Base-by-base conservation (phyloP, 1,140 invertebrate species). In the Bombus sylvicola region DNA sequence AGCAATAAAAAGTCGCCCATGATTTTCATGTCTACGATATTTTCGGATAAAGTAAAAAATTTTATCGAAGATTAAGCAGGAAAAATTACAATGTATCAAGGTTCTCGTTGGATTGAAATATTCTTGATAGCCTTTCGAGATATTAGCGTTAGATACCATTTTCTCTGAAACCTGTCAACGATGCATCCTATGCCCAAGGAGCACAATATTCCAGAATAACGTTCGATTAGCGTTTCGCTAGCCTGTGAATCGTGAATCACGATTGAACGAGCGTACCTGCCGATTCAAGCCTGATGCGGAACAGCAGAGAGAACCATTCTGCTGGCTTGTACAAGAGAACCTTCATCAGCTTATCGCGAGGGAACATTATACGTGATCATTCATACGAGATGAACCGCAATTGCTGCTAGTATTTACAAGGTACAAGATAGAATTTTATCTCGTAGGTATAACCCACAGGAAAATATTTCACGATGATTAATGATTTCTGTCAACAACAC, bases 381-480 rank as follows among this genome's bases (percentile, higher is more conserved):
- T 86, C 80, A 80, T 76, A 69, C 87, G 57, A 72, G 69, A 89
- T 75, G 85, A 86, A 86, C 68, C 68, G 74, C 82, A 81, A 83
- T 86, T 71, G 53, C 69, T 72, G 82, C 15, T 79, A 72, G 59
- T 83, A 89, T 88, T 89, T 81, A 81, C 88, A 62, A 80, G 37
- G 13, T 62, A 80, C 76, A 81, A 77, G 64, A 64, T 83, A 47
- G 62, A 77, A 89, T 83, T 80, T 83, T 77, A 71, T 39, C 34
- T 43, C 43, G 28, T 43, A 47, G 68, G n/a, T 62, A 9, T 2
- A 53, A 18, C 8, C n/a, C 43, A 6, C 53, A 13, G 59, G 22
- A 62, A 72, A 83, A 86, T 86, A 89, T 80, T 83, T 89, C 79
- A 89, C 31, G n/a, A 64, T 89, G 83, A 89, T 89, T 89, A 89